A percentile compares a stretch with the other conserved stretches of the same genome.
phyloP scores from a whole-genome alignment of 1,140 invertebrate species.

The Pygmarrhopalites habei region DNA sequence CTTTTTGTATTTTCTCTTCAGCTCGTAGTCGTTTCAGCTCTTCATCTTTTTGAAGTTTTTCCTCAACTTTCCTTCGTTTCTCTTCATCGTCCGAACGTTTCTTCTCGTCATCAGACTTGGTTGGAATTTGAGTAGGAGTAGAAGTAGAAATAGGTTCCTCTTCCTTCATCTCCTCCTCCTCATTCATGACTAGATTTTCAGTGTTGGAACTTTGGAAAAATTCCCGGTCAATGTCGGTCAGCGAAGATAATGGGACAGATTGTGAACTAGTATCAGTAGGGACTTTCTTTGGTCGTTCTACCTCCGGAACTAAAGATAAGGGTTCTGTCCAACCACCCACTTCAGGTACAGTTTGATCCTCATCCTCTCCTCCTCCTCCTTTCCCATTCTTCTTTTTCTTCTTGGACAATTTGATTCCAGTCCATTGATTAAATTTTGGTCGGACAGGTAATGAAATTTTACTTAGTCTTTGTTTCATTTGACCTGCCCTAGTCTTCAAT shows the following conservation, averaged over 20 bases:
- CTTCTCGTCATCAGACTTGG: constrained; percentile 21
- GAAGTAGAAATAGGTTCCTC: background rate
- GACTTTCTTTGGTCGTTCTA: background rate
- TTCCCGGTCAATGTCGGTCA: background rate
- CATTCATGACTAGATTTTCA: background rate
- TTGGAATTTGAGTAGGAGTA: too few species aligned
- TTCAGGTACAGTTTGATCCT: constrained; percentile 41
- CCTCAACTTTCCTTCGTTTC: background rate
- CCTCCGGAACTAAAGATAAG: constrained; percentile 1
- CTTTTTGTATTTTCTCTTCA: constrained; percentile 18
- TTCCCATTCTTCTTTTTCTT: constrained; percentile 42
- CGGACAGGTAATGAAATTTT: constrained; percentile 47
- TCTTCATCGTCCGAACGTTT: constrained; percentile 7
- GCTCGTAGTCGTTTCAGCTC: constrained; percentile 23
- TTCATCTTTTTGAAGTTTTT: constrained; percentile 12
- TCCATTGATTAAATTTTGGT: constrained; percentile 45
- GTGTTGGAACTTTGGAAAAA: background rate
- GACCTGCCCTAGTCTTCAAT: constrained; percentile 21
- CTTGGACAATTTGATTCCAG: constrained; percentile 33
- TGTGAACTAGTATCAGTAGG: background rate
- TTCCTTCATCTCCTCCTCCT: background rate
- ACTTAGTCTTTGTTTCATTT: constrained; percentile 44
- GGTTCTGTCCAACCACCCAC: constrained; percentile 7
- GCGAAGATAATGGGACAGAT: background rate
- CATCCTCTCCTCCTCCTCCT: constrained; percentile 31